phyloP scores from a whole-genome alignment of 2,113 vertebrate species.

The Rhinogobius similis region DNA sequence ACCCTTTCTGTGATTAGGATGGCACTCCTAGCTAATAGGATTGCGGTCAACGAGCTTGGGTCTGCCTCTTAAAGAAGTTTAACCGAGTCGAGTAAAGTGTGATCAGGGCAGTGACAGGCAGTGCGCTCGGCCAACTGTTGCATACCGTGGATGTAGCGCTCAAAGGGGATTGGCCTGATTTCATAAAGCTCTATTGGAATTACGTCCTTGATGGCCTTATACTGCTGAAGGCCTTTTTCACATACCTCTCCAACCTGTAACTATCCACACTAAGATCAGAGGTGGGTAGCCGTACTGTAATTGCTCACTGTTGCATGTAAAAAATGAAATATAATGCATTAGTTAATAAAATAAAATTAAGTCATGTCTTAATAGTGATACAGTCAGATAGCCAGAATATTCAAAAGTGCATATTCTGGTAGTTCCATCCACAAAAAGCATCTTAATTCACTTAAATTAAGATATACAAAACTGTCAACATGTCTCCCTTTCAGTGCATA shows the following conservation, averaged over 20 bases:
- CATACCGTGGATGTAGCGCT: conserved; percentile 52
- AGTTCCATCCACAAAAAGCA: neutral
- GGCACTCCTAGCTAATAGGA: conserved; percentile 72
- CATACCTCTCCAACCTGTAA: neutral
- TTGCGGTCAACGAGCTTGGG: conserved; percentile 72
- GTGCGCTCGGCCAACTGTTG: conserved; percentile 66
- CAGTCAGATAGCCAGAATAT: neutral
- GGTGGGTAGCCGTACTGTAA: neutral
- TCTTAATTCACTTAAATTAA: neutral
- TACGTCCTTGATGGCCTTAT: conserved; percentile 52
- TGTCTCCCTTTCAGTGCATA: neutral
- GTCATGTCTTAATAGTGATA: neutral
- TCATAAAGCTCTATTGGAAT: conserved; percentile 66
- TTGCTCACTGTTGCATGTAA: neutral
- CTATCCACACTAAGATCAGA: neutral
- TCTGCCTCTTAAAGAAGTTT: conserved; percentile 58
- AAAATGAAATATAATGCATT: neutral
- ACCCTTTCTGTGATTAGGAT: conserved; percentile 64
- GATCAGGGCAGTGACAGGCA: conserved; percentile 51
- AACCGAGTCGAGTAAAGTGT: conserved; percentile 26
- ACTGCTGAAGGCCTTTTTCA: conserved; percentile 9
- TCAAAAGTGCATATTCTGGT: too few species aligned
- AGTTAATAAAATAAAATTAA: neutral
- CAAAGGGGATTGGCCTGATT: conserved; percentile 75
- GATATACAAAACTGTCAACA: neutral